Conservation (phyloP, 1,140 invertebrate species). For the Drosophila dunni region DNA sequence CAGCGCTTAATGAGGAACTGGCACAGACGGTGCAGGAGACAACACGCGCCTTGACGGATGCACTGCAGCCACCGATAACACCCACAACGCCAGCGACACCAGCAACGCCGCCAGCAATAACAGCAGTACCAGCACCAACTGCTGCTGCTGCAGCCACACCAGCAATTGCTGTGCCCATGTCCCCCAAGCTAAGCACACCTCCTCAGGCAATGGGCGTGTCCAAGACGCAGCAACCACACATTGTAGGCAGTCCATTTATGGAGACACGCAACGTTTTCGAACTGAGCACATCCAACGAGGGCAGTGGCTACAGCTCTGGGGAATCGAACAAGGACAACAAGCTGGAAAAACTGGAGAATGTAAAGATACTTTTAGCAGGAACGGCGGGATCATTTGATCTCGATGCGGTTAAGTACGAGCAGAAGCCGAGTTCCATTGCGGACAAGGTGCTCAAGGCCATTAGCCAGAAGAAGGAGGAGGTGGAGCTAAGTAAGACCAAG, state of each 20-base stretch:
- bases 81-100: slow-evolving; percentile 28
- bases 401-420: slow-evolving; percentile 76
- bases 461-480: slow-evolving; percentile 85
- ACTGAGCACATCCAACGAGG: slow-evolving; percentile 68
- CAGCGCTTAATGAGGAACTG: slow-evolving; percentile 75
- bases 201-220: slow-evolving; percentile 33
- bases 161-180: slow-evolving; percentile 9
- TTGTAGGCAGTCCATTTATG: slow-evolving; percentile 85
- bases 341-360: slow-evolving; percentile 86
- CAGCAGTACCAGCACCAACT: not conserved
- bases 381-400: slow-evolving; percentile 68
- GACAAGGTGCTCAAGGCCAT: slow-evolving; percentile 87
- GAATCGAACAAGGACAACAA: slow-evolving; percentile 84
- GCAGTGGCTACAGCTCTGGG: slow-evolving; percentile 83
- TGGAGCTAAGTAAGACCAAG: slow-evolving; percentile 71
- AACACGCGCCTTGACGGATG: slow-evolving; percentile 72
- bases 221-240: slow-evolving; percentile 31
- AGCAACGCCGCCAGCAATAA: not conserved
- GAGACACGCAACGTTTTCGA: slow-evolving; percentile 84
- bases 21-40: slow-evolving; percentile 81
- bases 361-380: slow-evolving; percentile 74
- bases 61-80: slow-evolving; percentile 64
- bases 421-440: slow-evolving; percentile 86
- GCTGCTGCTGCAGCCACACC: slow-evolving; percentile 26
- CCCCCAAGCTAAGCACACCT: slow-evolving; percentile 61